Conservation (phyloP, 2,888 invertebrate genomes). For the Sinotaia quadrata region DNA sequence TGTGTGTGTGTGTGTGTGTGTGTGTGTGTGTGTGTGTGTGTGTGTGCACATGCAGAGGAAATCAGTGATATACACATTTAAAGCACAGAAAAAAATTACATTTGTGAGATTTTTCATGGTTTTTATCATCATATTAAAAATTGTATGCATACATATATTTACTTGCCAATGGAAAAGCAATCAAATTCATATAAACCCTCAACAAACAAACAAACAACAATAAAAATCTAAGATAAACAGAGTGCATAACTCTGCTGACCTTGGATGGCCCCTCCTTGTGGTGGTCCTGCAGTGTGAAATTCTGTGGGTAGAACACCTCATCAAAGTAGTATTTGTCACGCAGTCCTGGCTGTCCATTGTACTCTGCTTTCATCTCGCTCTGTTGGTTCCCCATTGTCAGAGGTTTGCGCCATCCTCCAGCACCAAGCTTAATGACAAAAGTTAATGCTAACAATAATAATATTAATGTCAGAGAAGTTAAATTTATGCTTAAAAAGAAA, state of each 20-base stretch:
- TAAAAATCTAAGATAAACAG: too few species aligned
- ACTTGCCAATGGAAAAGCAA: too few species aligned
- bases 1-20: slow-evolving; percentile 2
- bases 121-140: too few species aligned
- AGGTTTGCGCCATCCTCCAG: slow-evolving; percentile 69
- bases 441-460: background rate
- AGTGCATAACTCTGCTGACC: too few species aligned
- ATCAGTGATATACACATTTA: too few species aligned
- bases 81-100: too few species aligned
- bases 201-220: too few species aligned
- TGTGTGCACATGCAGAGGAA: background rate
- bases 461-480: background rate
- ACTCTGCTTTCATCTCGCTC: slow-evolving; percentile 69
- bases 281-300: slow-evolving; percentile 66
- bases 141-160: too few species aligned
- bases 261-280: slow-evolving; percentile 70
- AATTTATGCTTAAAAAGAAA: background rate
- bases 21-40: background rate
- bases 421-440: slow-evolving; percentile 60
- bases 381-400: slow-evolving; percentile 71
- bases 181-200: too few species aligned
- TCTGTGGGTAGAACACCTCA: slow-evolving; percentile 63
- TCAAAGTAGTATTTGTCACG: slow-evolving; percentile 60
- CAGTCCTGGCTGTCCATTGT: slow-evolving; percentile 53
- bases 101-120: too few species aligned